A percentile compares a stretch with the other conserved stretches of the same genome.
Conservation (phyloP, 2,888 invertebrate genomes). For the Pheosia tremula region DNA sequence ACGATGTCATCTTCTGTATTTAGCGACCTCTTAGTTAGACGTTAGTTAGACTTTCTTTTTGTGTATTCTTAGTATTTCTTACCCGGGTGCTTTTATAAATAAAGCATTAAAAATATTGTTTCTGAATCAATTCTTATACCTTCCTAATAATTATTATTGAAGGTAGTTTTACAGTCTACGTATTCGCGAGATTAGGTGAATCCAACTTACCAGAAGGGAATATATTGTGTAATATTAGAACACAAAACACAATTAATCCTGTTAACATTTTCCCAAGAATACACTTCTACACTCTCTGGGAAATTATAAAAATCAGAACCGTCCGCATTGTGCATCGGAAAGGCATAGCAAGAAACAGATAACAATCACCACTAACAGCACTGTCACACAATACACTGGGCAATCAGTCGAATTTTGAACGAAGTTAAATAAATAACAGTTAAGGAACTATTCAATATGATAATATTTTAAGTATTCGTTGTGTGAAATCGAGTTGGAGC, state of each 20-base stretch:
- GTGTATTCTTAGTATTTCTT: no score
- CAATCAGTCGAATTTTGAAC: slow-evolving; percentile 54
- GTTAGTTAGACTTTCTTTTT: no score
- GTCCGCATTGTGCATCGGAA: slow-evolving; percentile 71
- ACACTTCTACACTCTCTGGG: slow-evolving; percentile 62
- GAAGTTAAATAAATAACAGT: slow-evolving; percentile 54
- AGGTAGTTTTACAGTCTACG: no score
- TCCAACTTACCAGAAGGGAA: slow-evolving; percentile 66
- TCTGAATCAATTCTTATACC: no score
- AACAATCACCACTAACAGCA: slow-evolving; percentile 55
- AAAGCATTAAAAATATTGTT: no score
- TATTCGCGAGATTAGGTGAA: background rate
- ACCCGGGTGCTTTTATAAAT: no score
- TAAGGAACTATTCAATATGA: slow-evolving; percentile 35
- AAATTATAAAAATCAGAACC: slow-evolving; percentile 63
- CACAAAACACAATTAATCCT: slow-evolving; percentile 65
- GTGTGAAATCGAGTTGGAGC: slow-evolving; percentile 46
- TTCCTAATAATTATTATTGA: no score
- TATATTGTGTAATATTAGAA: slow-evolving; percentile 56
- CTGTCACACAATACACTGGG: slow-evolving; percentile 51
- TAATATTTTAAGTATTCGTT: slow-evolving; percentile 32
- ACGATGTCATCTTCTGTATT: no score
- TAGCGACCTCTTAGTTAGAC: no score
- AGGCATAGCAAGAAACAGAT: slow-evolving; percentile 47
- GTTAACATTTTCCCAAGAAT: slow-evolving; percentile 74